A percentile compares a stretch with the other conserved stretches of the same genome.
These are phyloP conservation scores for Odontocolon sp. DNA, from an alignment of 2,888 invertebrate genomes.

Conservation along the genomic window DNA sequence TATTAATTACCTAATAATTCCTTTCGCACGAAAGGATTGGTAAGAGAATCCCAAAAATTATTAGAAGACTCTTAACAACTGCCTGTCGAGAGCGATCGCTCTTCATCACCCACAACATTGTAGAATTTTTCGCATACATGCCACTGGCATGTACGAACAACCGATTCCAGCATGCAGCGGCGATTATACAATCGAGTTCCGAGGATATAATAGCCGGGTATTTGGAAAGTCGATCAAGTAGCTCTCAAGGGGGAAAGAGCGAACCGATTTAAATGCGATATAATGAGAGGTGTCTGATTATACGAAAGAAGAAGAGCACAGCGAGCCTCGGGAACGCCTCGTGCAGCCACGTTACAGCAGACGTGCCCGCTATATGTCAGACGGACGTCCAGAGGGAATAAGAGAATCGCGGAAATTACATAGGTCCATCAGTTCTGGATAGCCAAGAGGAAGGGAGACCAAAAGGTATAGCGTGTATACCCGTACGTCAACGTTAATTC, in stretches of 20 bases:
- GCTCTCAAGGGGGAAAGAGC: constrained; percentile 29
- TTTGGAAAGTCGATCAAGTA: constrained; percentile 70
- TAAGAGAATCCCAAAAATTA: constrained; percentile 19
- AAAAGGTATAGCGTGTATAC: background rate
- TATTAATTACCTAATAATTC: constrained; percentile 60
- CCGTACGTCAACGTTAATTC: background rate
- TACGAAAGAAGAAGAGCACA: constrained; percentile 53
- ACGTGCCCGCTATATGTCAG: constrained; percentile 42
- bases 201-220: constrained; percentile 74
- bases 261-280: constrained; percentile 63
- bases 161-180: constrained; percentile 45
- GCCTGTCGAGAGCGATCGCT: constrained; percentile 46
- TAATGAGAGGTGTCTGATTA: constrained; percentile 64
- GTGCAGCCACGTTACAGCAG: constrained; percentile 22
- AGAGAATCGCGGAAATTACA: constrained; percentile 55
- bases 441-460: background rate
- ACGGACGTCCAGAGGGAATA: constrained; percentile 40
- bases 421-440: constrained; percentile 32
- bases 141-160: background rate
- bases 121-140: constrained; percentile 12
- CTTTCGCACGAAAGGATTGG: background rate
- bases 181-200: constrained; percentile 72
- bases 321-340: constrained; percentile 50
- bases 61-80: constrained; percentile 46
- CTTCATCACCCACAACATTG: constrained; percentile 37